Evolutionary conservation across 2,888 invertebrate species (phyloP), one percentile per base, ranked within the genome.

Genomic region (Philaethria dido): DNA sequence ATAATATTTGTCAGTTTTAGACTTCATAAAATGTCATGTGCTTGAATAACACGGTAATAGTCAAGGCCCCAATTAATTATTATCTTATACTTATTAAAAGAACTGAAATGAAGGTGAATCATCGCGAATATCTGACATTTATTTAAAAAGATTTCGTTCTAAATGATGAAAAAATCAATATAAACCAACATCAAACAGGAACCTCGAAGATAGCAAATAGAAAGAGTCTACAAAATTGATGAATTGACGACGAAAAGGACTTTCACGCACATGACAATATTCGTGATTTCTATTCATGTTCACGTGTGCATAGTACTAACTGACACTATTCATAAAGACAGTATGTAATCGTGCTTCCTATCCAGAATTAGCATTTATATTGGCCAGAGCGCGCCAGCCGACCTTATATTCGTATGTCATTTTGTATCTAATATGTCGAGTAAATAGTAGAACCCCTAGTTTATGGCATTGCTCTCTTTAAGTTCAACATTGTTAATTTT

Each of bases 341-440:
- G 48, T 42, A 57, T 59, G 47, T 70, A 68, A 71, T 70, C 54
- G 62, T 67, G 48, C 69, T 73, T 68, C 70, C 70, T 70, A 73
- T 82, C 78, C 74, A 75, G 75, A 80, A 89, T 89, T 89, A 80
- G 85, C 89, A 89, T 89, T 88, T 88, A 88, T 87, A 89, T 89
- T 87, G 83, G 80, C 77, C 77, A 71, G 73, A 75, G 75, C 75
- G 75, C 75, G 77, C 77, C 75, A 74, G 75, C 77, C 76, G 76
- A 74, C 74, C 77, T 74, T 72, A 62, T 70, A 11, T 13, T 39
- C 39, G 39, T 39, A 74, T 76, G 74, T 77, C 75, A 77, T 73
- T 72, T 73, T 74, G 72, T 72, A 70, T 73, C 67, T 69, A 72
- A 68, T 66, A 66, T 63, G 39, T 61, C 18, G 62, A 42, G 45